These are phyloP conservation scores for Onychostoma macrolepis DNA, from an alignment of 2,113 vertebrate genomes.

Conservation along the genomic window DNA sequence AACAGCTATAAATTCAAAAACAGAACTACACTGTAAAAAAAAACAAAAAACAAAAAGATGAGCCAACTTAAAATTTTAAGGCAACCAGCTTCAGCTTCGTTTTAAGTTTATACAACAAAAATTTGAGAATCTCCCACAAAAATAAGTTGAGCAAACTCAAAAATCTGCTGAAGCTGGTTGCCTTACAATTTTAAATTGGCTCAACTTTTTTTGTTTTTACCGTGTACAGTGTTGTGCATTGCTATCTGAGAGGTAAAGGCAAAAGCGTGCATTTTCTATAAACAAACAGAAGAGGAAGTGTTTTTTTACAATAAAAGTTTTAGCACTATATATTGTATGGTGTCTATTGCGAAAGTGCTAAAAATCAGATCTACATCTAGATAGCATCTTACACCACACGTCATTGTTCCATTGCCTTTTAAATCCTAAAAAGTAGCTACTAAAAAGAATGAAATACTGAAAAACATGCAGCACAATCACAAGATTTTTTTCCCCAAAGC, in stretches of 20 bases:
- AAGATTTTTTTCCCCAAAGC: not conserved
- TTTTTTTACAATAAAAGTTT: not conserved
- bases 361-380: not conserved
- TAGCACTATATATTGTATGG: not conserved
- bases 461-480: not conserved
- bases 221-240: not conserved
- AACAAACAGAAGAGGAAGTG: not conserved
- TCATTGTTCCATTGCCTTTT: not conserved
- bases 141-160: too few species aligned
- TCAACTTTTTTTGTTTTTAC: too few species aligned
- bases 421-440: not conserved
- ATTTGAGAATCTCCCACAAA: too few species aligned
- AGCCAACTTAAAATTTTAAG: too few species aligned
- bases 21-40: too few species aligned
- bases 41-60: too few species aligned
- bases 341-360: not conserved
- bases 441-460: not conserved
- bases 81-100: too few species aligned
- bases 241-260: not conserved
- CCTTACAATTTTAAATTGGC: too few species aligned
- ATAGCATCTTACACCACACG: not conserved
- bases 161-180: too few species aligned
- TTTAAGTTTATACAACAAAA: too few species aligned
- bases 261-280: not conserved
- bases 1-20: not conserved